These are phyloP conservation scores for Glyptemys insculpta DNA, from an alignment of 2,797 vertebrate species.

Conservation along the genomic window DNA sequence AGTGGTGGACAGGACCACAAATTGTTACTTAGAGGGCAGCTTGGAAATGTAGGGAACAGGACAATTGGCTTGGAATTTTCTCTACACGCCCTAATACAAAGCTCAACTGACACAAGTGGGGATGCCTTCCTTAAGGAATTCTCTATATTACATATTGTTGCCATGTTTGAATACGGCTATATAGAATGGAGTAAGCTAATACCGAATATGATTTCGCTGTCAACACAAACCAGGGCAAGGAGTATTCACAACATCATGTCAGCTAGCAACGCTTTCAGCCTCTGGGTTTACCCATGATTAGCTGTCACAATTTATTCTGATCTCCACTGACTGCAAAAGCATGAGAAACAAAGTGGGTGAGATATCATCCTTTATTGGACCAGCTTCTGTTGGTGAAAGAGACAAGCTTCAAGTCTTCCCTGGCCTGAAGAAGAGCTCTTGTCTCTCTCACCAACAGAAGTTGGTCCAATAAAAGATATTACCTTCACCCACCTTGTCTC, in stretches of 20 bases:
- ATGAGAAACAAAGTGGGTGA: too few species aligned
- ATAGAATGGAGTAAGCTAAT: neutral
- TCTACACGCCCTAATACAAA: constrained; percentile 51
- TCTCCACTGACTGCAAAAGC: neutral
- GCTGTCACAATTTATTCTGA: neutral
- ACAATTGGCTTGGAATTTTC: constrained; percentile 12
- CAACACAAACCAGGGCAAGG: neutral
- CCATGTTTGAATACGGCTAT: neutral
- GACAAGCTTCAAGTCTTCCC: neutral
- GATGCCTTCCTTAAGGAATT: constrained; percentile 22
- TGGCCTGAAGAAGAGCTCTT: neutral
- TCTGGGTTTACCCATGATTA: neutral
- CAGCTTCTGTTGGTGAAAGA: neutral
- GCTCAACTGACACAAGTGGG: constrained; percentile 37
- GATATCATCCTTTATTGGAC: too few species aligned
- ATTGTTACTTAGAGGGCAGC: neutral
- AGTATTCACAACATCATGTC: neutral
- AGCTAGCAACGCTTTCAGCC: accelerated
- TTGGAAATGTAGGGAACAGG: neutral
- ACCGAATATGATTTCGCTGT: neutral
- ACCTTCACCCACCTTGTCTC: neutral
- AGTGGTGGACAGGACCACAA: neutral
- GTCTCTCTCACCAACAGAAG: neutral
- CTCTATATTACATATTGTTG: neutral
- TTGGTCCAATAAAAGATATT: neutral